Evolutionary conservation across 2,113 vertebrate species (phyloP), one percentile per base, ranked within the genome.

Genomic region (Notiomystis cincta): DNA sequence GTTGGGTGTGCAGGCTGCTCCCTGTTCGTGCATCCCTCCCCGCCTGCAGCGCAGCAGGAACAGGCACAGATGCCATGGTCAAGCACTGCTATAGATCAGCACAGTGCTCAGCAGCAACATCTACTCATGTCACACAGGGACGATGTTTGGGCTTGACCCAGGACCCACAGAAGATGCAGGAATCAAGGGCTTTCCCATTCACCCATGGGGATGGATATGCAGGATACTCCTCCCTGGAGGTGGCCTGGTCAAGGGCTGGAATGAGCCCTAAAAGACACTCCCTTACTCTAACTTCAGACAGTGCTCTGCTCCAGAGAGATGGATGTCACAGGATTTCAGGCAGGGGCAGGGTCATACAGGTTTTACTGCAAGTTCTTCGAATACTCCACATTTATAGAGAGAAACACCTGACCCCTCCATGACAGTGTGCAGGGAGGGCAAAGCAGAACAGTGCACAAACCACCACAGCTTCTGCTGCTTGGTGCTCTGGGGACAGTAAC

Each of bases 21-120:
- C 53, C 3, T 11, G 51, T 58, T 40, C 19, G 2, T 1, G 1
- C 19, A 7, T 12, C 33, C 50, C 45, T 37, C 50, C 51, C 54
- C 33, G 31, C 38, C 62, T 20, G 47, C 53, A 72, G 44, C 4
- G 0, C 1, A 13, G n/a, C 6, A 14, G 67, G 31, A 58, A 77
- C 0, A 1, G 12, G 28, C 56, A 28, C 0, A 2, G 45, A 8
- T 4, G 25, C 23, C 48, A 20, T 0, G 1, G 33, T 22, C 82
- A 88, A 69, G 58, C 33, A 25, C 64, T 73, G 48, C 58, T 42
- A 42, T 2, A 2, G 5, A 28, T 25, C 75, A 51, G 42, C 44
- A 44, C 21, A 25, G 61, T 1, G 5, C 44, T 30, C 28, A 87
- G 65, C 83, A 78, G 60, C 38, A 81, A 18, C 31, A 61, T 24